Conservation (phyloP, 2,797 vertebrate genomes). For the Myioborus miniatus region DNA sequence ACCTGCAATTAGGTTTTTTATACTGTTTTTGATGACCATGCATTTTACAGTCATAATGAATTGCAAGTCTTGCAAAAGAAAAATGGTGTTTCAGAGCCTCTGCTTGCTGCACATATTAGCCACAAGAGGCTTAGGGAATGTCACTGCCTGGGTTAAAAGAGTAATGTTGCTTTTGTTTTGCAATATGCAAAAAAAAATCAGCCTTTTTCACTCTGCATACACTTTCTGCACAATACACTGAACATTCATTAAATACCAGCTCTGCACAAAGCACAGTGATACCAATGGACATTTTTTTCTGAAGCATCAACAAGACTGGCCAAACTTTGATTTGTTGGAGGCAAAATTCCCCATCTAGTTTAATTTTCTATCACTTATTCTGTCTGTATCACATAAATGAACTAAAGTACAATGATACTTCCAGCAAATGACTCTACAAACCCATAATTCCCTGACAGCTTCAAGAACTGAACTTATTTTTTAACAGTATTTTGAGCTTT, state of each 20-base stretch:
- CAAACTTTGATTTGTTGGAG: background rate
- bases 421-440: background rate
- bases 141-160: background rate
- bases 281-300: background rate
- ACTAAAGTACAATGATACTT: background rate
- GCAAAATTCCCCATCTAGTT: background rate
- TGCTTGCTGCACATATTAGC: background rate
- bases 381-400: background rate
- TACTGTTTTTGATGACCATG: background rate
- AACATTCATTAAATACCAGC: background rate
- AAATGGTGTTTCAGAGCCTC: background rate
- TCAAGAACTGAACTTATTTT: background rate
- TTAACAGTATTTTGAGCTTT: background rate
- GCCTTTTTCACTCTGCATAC: background rate
- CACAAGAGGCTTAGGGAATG: background rate
- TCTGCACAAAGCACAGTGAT: background rate
- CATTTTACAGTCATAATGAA: background rate
- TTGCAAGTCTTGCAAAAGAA: background rate
- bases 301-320: background rate
- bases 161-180: conserved; percentile 4
- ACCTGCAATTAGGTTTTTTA: background rate
- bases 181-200: conserved; percentile 3
- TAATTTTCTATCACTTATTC: background rate
- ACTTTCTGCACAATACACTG: background rate
- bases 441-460: background rate